Evolutionary conservation across 2,113 vertebrate species (phyloP).

Genomic region (Oncorhynchus mykiss): DNA sequence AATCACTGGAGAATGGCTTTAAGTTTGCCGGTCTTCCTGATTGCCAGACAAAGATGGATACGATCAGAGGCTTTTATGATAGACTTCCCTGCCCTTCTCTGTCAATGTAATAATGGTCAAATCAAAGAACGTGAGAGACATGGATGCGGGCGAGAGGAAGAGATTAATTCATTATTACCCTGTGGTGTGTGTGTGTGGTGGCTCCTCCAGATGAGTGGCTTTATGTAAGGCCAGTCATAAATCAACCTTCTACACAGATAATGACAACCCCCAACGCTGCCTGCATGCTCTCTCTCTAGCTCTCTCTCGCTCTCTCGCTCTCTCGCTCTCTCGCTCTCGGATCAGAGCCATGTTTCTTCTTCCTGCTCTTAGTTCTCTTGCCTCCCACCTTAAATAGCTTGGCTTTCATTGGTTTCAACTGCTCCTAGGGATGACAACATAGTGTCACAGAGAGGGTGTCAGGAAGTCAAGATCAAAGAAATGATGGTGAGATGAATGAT

Average conservation of each 20-base stretch:
- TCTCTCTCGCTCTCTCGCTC: not conserved
- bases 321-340: not conserved
- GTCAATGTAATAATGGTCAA: conserved; percentile 17
- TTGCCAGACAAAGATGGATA: not conserved
- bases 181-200: not conserved
- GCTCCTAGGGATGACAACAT: no score
- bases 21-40: not conserved
- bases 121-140: conserved; percentile 24
- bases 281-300: not conserved
- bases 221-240: conserved; percentile 57
- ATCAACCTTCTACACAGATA: conserved; percentile 47
- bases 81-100: not conserved
- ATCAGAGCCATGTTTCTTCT: not conserved
- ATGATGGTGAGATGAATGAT: not conserved
- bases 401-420: no score
- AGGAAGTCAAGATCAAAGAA: conserved; percentile 13
- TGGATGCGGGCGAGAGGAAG: not conserved
- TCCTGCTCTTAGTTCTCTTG: conserved; percentile 11
- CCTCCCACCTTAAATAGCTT: not conserved
- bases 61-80: not conserved
- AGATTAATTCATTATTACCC: no score
- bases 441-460: not conserved
- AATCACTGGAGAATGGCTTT: no score
- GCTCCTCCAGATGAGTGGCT: conserved; percentile 34
- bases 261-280: not conserved